Evolutionary conservation across 2,113 vertebrate species (phyloP), one percentile per base, ranked within the genome.

Genomic region (Halcyon malimbica): DNA sequence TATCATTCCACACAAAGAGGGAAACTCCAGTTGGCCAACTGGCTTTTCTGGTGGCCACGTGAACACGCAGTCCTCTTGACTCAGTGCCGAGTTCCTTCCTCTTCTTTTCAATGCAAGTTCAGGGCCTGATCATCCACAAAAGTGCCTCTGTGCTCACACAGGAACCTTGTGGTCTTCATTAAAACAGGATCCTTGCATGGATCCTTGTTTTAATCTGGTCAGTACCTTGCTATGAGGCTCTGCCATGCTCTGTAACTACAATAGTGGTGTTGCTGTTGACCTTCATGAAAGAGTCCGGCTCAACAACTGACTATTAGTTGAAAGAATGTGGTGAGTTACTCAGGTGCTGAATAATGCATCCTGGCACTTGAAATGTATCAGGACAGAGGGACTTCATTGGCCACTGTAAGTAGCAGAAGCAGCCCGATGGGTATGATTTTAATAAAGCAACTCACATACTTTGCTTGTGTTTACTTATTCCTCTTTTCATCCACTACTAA

Each of bases 261-360:
- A 9, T 0, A 33, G 48, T 70, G 37, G 75, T 75, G 57, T 77
- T 95, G 54, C 84, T 53, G 10, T 74, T 94, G 92, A 74, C 93
- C 75, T 94, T 85, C 60, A 25, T 26, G 88, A 88, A 65, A 80
- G 53, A 83, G 71, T 54, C 90, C 0, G 0, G 82, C 71, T 94
- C 68, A 86, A 88, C 65, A 56, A 50, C 82, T 94, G 88, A 84
- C 46, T 86, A 24, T 67, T 80, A 94, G 29, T 82, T 2, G 3
- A 70, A 96, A 86, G 68, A 96, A 94, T 93, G 93, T 63, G 71
- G 56, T 48, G 78, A 63, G 50, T 88, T 94, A 90, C 83, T 96
- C 88, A 95, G 92, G 35, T 31, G 42, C 76, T 93, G 93, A 95
- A 92, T 95, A 92, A 93, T 78, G 54, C 60, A 57, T 73, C 90